phyloP scores from a whole-genome alignment of 2,888 invertebrate species.

The Ephialtes manifestator region DNA sequence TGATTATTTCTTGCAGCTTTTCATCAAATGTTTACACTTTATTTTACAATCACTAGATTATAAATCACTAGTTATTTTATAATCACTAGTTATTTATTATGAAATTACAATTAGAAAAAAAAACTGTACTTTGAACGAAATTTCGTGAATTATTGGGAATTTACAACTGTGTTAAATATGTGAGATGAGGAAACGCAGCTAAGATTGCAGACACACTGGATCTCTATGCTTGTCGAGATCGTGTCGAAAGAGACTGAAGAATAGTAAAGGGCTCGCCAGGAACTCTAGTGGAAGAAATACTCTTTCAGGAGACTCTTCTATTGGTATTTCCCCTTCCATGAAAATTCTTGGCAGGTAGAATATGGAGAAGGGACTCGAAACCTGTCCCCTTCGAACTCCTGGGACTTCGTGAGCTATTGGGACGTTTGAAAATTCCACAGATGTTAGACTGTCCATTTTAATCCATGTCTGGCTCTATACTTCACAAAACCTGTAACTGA shows the following conservation, averaged over 20 bases:
- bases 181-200: background rate
- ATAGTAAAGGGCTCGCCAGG: background rate
- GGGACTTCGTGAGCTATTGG: conserved; percentile 5
- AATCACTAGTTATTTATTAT: too few species aligned
- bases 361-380: background rate
- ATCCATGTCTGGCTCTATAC: background rate
- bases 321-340: background rate
- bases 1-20: too few species aligned
- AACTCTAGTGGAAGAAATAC: background rate
- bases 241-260: background rate
- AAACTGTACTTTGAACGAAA: too few species aligned
- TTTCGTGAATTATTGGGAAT: too few species aligned
- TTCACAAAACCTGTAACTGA: too few species aligned
- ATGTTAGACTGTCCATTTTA: background rate
- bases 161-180: too few species aligned
- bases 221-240: background rate
- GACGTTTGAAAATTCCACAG: background rate
- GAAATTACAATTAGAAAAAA: too few species aligned
- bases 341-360: background rate
- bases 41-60: too few species aligned
- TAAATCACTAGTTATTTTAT: too few species aligned
- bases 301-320: background rate
- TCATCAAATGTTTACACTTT: too few species aligned
- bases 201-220: background rate
- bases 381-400: background rate